phyloP scores from a whole-genome alignment of 2,888 invertebrate genomes.

The Lasioglossum marginatum region DNA sequence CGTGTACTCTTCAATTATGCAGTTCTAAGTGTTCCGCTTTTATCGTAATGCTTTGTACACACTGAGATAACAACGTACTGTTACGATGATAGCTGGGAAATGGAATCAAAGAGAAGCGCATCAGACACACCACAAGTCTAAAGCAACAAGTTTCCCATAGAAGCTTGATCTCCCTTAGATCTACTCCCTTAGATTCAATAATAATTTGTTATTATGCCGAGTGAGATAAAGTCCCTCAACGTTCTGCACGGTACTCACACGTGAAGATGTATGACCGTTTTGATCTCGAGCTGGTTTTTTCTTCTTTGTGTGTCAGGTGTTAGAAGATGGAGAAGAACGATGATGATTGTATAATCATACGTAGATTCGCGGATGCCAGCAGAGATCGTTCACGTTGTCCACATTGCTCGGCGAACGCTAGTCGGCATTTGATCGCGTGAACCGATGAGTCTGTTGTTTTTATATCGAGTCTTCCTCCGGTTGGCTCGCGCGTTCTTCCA shows the following conservation, averaged over 20 bases:
- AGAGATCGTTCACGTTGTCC: slow-evolving; percentile 48
- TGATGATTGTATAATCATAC: slow-evolving; percentile 10
- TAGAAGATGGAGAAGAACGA: background rate
- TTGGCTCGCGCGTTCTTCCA: slow-evolving; percentile 31
- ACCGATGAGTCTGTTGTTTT: slow-evolving; percentile 71
- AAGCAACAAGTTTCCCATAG: too few species aligned
- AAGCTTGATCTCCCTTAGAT: too few species aligned
- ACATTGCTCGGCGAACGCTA: slow-evolving; percentile 67
- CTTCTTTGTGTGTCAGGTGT: background rate
- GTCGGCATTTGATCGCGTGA: slow-evolving; percentile 69
- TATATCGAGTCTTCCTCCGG: slow-evolving; percentile 68
- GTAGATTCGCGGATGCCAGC: slow-evolving; percentile 24
- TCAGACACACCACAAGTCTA: background rate
- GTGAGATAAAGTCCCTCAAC: background rate
- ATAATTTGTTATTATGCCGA: background rate
- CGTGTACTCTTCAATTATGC: background rate
- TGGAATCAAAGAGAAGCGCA: background rate
- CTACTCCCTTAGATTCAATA: too few species aligned
- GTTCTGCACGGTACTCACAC: background rate
- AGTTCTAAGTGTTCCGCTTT: background rate
- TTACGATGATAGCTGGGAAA: background rate
- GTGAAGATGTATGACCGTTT: background rate
- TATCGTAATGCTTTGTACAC: background rate
- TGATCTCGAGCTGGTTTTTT: background rate
- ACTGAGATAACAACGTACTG: background rate